Conservation (phyloP, 2,888 invertebrate species). For the Onthophagus sagittarius region DNA sequence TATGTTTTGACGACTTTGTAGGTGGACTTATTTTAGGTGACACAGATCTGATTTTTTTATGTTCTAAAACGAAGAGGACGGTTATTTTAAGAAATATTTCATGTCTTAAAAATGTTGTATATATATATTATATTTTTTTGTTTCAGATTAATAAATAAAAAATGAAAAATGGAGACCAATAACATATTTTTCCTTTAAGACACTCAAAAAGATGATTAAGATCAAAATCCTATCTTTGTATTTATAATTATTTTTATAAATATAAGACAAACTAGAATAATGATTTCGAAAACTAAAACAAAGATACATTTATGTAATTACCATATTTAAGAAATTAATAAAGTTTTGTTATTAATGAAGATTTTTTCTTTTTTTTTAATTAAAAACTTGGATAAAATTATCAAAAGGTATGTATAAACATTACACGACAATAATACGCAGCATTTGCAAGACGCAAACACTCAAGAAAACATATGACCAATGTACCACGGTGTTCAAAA, state of each 20-base stretch:
- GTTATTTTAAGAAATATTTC: constrained; percentile 7
- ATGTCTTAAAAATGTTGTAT: neutral
- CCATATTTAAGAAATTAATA: too few species aligned
- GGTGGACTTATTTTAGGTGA: constrained; percentile 7
- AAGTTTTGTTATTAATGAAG: too few species aligned
- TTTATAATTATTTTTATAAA: neutral
- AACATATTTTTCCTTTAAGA: too few species aligned
- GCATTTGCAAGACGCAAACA: too few species aligned
- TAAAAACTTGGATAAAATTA: too few species aligned
- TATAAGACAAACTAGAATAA: constrained; percentile 2
- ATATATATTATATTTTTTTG: neutral
- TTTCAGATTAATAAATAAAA: neutral
- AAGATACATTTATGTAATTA: neutral
- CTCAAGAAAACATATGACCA: too few species aligned
- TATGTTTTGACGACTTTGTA: neutral
- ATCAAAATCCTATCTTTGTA: too few species aligned
- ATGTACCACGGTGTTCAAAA: too few species aligned
- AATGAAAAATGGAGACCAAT: neutral
- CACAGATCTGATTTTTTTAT: constrained; percentile 3
- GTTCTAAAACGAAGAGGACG: neutral
- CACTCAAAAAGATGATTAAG: too few species aligned
- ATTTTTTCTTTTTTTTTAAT: too few species aligned
- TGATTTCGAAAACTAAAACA: neutral
- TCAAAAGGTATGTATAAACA: too few species aligned
- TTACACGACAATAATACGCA: too few species aligned